Base-by-base conservation (phyloP, 1,140 invertebrate genomes). In the Charaxes varanes region DNA sequence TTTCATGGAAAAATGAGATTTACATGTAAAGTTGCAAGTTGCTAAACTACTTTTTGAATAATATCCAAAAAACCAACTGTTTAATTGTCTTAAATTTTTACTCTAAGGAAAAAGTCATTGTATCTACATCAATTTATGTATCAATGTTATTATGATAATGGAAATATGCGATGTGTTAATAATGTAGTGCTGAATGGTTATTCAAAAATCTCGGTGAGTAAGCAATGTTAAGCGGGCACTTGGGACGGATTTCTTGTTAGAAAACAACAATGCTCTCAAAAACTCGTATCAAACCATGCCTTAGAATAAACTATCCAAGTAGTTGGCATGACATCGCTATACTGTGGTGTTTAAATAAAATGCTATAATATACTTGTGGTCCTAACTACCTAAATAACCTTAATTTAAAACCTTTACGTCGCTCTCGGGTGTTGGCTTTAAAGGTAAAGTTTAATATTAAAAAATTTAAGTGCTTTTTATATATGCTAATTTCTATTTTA, bases 271-370 rank as follows among this genome's bases (percentile, higher is more conserved):
- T 61, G 64, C 57, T 55, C 32, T 54, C 53, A 65, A 58, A 43
- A 67, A 78, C 36, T 40, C 34, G 43, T 22, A 43, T 38, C 50
- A 54, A 66, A 80, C 70, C 76, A 80, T 80, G 76, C 76, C 68
- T 79, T 76, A 79, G 26, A 57, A 33, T 56, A 41, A 48, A 48
- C 34, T 34, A 47, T 50, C 27, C 14, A 22, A 38, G 42, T 37
- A 46, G 60, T 73, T 78, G 76, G 73, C 71, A 74, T 78, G 71
- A 80, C 73, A 78, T 78, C 68, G 69, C 51, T 28, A 37, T 36
- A 28, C 53, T 45, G 23, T 36, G 26, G 40, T 42, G 36, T 31
- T 35, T 27, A 31, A 33, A 22, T 12, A 6, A 11, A 42, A 37
- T 47, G 38, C 42, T 34, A 4, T 37, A n/a, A n/a, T n/a, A n/a